These are phyloP conservation scores for Eidolon dupreanum DNA, from an alignment of 2,797 vertebrate species.

Conservation along the genomic window DNA sequence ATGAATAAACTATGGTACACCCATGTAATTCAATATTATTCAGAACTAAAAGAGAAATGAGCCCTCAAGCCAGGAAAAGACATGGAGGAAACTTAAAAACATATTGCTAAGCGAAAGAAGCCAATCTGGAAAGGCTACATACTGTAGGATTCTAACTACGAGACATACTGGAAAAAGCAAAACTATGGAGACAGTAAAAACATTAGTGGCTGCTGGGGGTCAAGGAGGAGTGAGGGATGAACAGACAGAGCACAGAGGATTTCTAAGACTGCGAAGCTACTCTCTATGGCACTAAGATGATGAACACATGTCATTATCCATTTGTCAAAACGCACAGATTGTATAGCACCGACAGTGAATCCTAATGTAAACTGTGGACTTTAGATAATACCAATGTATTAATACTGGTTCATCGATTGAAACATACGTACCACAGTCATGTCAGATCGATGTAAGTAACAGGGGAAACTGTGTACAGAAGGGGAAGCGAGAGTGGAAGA, in stretches of 20 bases:
- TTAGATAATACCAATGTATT: neutral
- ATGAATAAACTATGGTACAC: neutral
- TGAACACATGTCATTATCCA: neutral
- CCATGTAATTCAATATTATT: neutral
- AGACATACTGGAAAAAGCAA: neutral
- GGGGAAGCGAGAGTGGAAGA: neutral
- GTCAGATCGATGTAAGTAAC: neutral
- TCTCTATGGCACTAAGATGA: rapidly evolving
- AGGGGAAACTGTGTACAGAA: neutral
- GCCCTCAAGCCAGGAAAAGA: neutral
- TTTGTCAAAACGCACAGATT: neutral
- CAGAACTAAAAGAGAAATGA: neutral
- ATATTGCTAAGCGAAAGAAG: neutral
- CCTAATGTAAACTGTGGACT: neutral
- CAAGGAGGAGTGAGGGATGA: rapidly evolving
- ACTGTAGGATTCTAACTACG: neutral
- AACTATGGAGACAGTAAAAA: neutral
- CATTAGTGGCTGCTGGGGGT: neutral
- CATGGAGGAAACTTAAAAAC: neutral
- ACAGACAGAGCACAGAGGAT: neutral
- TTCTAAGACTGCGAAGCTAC: neutral
- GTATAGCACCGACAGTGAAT: too few species aligned
- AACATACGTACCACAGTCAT: neutral
- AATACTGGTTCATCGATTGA: neutral
- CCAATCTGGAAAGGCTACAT: neutral